Evolutionary conservation across 2,113 vertebrate genomes (phyloP).

Genomic region (Carlito syrichta): DNA sequence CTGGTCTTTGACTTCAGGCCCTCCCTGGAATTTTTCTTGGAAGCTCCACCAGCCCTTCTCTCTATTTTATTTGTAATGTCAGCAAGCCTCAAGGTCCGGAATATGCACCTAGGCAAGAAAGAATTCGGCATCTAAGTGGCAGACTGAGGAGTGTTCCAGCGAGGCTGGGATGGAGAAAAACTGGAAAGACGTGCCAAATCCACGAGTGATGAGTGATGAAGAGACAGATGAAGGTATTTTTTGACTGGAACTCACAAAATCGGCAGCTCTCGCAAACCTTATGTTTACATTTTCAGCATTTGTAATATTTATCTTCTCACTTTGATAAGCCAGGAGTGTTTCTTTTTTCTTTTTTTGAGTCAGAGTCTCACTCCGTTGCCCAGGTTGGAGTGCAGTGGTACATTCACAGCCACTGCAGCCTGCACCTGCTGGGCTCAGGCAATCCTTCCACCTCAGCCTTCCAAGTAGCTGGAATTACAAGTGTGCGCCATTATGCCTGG

Average conservation of each 20-base stretch:
- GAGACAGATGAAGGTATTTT: constrained; percentile 93
- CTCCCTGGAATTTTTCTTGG: constrained; percentile 93
- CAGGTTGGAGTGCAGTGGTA: no score
- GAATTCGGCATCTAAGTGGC: constrained; percentile 87
- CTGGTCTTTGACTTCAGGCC: constrained; percentile 95
- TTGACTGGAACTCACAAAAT: constrained; percentile 47
- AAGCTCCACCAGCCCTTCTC: constrained; percentile 94
- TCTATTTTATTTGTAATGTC: constrained; percentile 96
- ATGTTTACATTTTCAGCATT: constrained; percentile 30
- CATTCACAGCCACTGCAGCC: no score
- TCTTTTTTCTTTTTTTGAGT: no score
- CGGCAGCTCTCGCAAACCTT: constrained; percentile 10
- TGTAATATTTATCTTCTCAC: constrained; percentile 39
- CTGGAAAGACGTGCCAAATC: constrained; percentile 91
- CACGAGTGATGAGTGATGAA: constrained; percentile 92
- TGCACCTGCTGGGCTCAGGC: no score
- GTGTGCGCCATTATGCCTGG: no score
- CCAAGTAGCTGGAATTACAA: no score
- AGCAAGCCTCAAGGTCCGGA: constrained; percentile 84
- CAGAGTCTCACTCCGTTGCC: no score
- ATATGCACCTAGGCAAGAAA: constrained; percentile 85
- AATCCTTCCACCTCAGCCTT: no score
- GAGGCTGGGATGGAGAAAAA: constrained; percentile 99
- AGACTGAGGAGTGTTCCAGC: constrained; percentile 90
- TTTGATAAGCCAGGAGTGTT: constrained; percentile 44